phyloP scores from a whole-genome alignment of 2,113 vertebrate species.

The Ginglymostoma cirratum region DNA sequence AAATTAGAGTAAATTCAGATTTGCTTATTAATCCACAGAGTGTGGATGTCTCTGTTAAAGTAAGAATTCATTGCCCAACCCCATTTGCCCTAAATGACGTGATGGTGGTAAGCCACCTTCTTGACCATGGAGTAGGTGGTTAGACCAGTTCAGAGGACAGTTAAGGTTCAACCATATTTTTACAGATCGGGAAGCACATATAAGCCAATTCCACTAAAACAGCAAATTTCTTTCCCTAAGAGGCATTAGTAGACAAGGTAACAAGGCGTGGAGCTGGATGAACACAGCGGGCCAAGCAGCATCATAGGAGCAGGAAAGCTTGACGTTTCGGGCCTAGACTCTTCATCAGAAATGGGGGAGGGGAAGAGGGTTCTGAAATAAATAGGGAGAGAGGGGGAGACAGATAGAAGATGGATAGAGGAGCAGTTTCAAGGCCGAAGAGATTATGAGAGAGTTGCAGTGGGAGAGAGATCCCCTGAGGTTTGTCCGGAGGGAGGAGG shows the following conservation, averaged over 20 bases:
- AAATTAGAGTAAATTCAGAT: background rate
- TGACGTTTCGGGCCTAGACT: no score
- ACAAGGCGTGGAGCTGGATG: no score
- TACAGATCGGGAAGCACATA: background rate
- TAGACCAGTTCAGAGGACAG: background rate
- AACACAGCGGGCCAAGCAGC: no score
- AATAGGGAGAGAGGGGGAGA: no score
- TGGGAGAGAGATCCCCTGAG: no score
- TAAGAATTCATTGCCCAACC: background rate
- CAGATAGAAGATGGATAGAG: no score
- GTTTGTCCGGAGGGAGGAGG: no score
- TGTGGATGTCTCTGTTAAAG: background rate
- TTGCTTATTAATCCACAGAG: background rate
- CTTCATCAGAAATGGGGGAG: no score
- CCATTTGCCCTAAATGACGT: background rate
- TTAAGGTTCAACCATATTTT: background rate
- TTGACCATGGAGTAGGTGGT: background rate
- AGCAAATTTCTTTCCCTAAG: background rate
- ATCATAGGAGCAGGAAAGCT: no score
- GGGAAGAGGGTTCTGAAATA: no score
- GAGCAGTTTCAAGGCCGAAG: no score
- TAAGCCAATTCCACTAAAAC: background rate
- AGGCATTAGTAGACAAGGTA: background rate
- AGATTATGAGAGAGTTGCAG: no score
- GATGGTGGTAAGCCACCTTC: background rate